Percentiles rank a stretch among this genome's conserved stretches.
These are phyloP conservation scores for Peromyscus nudipes DNA, from an alignment of 2,797 vertebrate species.

Conservation along the genomic window DNA sequence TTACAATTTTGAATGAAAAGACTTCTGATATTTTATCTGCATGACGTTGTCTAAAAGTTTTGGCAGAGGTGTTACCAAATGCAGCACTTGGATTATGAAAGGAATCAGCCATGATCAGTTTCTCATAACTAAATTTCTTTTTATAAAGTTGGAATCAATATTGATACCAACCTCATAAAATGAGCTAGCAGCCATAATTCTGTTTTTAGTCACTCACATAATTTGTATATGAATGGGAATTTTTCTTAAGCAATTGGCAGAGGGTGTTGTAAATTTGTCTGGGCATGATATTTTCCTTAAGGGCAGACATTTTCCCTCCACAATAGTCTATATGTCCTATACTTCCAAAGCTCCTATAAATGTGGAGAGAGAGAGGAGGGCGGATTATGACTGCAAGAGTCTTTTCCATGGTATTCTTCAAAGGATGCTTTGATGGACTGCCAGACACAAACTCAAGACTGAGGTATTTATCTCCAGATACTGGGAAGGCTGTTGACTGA, in stretches of 20 bases:
- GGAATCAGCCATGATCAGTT: neutral
- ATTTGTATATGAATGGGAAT: neutral
- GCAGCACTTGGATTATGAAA: slow-evolving; percentile 4
- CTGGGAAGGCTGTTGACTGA: neutral
- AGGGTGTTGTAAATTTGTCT: neutral
- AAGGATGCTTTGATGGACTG: neutral
- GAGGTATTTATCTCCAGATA: neutral
- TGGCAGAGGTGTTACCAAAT: neutral
- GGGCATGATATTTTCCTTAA: neutral
- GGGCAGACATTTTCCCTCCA: neutral
- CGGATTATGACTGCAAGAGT: neutral
- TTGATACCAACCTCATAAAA: slow-evolving; percentile 17
- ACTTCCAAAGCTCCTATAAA: neutral
- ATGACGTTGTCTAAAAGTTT: neutral
- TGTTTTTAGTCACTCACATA: neutral
- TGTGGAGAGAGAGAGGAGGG: neutral
- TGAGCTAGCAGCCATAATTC: neutral
- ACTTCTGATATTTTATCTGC: neutral
- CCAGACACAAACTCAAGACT: neutral
- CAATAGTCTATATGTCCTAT: neutral
- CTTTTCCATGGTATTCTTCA: neutral
- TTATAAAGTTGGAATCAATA: neutral
- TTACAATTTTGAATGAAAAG: neutral
- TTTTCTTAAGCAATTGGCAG: slow-evolving; percentile 20
- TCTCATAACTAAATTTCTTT: neutral